These are phyloP conservation scores for Microplitis deprimator DNA, from an alignment of 2,888 invertebrate genomes.

Conservation along the genomic window DNA sequence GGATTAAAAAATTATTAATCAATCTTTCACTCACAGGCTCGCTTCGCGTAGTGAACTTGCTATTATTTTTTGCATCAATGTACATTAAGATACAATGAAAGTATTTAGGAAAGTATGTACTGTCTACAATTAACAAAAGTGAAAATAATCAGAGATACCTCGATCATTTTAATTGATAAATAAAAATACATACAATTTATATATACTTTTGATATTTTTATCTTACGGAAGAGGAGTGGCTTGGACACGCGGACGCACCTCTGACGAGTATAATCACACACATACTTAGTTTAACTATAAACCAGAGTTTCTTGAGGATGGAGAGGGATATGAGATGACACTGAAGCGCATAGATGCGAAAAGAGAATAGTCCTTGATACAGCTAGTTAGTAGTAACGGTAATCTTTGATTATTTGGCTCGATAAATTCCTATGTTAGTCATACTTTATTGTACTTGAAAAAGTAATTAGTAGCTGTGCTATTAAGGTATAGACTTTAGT, in stretches of 20 bases:
- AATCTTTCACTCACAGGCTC: conserved; percentile 22
- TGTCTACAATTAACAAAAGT: background rate
- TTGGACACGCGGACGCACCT: conserved; percentile 38
- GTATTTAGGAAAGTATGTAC: conserved; percentile 19
- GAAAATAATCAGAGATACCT: background rate
- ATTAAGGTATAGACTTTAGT: background rate
- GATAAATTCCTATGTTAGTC: background rate
- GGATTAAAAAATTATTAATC: background rate
- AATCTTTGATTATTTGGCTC: conserved; percentile 18
- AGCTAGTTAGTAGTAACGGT: conserved; percentile 24
- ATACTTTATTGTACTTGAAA: background rate
- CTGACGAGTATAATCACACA: conserved; percentile 9
- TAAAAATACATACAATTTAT: background rate
- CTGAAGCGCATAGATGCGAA: conserved; percentile 16
- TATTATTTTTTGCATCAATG: conserved; percentile 13
- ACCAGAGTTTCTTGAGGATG: conserved; percentile 8
- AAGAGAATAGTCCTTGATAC: conserved; percentile 27
- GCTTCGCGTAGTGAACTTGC: conserved; percentile 28
- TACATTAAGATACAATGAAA: conserved; percentile 22
- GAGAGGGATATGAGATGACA: conserved; percentile 26
- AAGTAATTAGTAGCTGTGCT: background rate
- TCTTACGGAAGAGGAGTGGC: conserved; percentile 41
- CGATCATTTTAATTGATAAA: background rate
- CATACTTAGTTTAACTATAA: background rate
- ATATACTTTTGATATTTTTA: conserved; percentile 33